phyloP scores from a whole-genome alignment of 2,113 vertebrate species.

The Haemorhous mexicanus region DNA sequence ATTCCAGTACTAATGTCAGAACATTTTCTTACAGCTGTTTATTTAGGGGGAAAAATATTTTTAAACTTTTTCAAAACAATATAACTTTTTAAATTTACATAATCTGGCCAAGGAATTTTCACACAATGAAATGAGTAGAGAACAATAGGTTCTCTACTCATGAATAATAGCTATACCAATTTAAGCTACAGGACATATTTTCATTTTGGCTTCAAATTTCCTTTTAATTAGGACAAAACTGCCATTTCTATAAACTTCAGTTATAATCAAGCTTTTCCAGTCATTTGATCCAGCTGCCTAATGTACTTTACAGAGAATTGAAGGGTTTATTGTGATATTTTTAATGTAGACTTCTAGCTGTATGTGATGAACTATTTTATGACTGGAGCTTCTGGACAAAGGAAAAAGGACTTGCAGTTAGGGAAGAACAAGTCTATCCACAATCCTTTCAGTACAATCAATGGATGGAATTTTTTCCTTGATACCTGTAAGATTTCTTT shows the following conservation, averaged over 20 bases:
- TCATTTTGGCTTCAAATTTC: constrained; percentile 73
- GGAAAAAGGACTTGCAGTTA: constrained; percentile 70
- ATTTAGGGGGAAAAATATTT: neutral
- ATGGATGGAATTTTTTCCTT: constrained; percentile 64
- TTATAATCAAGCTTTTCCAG: constrained; percentile 70
- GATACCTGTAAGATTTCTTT: constrained; percentile 68
- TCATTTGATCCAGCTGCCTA: constrained; percentile 68
- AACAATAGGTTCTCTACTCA: neutral
- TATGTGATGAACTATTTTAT: constrained; percentile 76
- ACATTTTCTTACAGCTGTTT: neutral
- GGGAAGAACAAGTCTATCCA: constrained; percentile 62
- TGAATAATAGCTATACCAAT: neutral
- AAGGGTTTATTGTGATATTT: constrained; percentile 67
- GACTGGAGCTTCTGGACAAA: constrained; percentile 63
- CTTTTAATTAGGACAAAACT: constrained; percentile 72
- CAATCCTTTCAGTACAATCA: constrained; percentile 55
- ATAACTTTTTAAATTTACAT: neutral
- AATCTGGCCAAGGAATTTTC: neutral
- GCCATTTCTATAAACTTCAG: constrained; percentile 69
- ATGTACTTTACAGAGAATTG: constrained; percentile 68
- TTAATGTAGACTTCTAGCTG: constrained; percentile 67
- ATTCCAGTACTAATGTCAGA: neutral
- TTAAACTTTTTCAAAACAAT: neutral
- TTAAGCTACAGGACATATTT: constrained; percentile 34
- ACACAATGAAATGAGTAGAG: neutral